phyloP scores from a whole-genome alignment of 2,113 vertebrate genomes.

The Corythaixoides concolor region DNA sequence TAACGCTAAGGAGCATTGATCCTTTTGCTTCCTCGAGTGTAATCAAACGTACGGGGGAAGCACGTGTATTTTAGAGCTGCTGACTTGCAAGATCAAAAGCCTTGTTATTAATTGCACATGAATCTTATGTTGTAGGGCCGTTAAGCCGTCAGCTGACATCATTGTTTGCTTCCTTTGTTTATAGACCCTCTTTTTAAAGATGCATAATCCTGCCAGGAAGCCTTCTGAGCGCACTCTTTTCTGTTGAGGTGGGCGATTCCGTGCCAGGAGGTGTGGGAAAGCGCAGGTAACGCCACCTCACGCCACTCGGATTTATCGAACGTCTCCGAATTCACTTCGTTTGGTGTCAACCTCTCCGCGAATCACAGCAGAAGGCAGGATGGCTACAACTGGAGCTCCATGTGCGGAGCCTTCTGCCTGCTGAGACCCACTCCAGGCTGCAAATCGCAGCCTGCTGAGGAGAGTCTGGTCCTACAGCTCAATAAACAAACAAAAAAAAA shows the following conservation, averaged over 20 bases:
- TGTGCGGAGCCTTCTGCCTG: neutral
- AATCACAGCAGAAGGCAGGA: neutral
- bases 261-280: neutral
- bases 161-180: slow-evolving; percentile 44
- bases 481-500: neutral
- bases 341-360: neutral
- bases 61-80: slow-evolving; percentile 7
- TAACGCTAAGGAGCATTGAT: slow-evolving; percentile 42
- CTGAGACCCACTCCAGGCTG: neutral
- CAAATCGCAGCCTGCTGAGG: neutral
- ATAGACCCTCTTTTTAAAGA: neutral
- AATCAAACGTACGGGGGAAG: slow-evolving; percentile 15
- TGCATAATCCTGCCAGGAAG: neutral
- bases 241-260: neutral
- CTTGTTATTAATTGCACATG: slow-evolving; percentile 53
- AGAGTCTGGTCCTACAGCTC: neutral
- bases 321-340: neutral
- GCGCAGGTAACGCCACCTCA: rapidly evolving
- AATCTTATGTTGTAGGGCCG: neutral
- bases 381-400: neutral
- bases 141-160: slow-evolving; percentile 25
- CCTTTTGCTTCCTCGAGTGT: slow-evolving; percentile 19
- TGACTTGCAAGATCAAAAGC: slow-evolving; percentile 54
- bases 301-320: neutral
- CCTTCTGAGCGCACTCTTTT: neutral